Base-by-base conservation (phyloP, 2,797 vertebrate species). In the Phataginus tricuspis region DNA sequence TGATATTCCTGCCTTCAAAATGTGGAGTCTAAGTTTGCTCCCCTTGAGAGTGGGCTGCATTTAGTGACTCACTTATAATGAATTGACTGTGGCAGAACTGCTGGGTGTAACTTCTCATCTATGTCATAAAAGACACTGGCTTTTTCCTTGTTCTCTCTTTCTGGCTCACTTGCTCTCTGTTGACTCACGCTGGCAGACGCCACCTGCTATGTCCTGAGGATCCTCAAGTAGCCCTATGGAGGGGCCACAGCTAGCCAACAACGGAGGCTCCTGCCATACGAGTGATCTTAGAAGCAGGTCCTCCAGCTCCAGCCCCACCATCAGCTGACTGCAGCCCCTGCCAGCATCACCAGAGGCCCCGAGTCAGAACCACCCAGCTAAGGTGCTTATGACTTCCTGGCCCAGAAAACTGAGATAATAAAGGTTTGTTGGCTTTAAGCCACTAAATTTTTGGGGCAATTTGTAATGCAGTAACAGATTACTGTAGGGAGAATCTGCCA, bases 131-230 rank as follows among this genome's bases (percentile, higher is more conserved):
- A 94, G 37, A 25, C 21, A 34, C 2, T 34, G 25, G 6, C 7
- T 42, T 96, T 95, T 85, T 74, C 63, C 59, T 87, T 80, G n/a
- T 49, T 95, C 34, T 83, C n/a, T 96, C 11, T 71, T 8, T n/a
- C 68, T 78, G 51, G 5, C 61, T 90, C 39, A 69, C 59, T 93
- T 8, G 21, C 2, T 92, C 1, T 25, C 63, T 96, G 49, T 88
- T 94, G 78, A 68, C 49, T 92, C 25, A 39, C 4, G 13, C 15
- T 74, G 31, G 27, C 27, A 5, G 5, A 55, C 10, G 61, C 31
- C 11, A 86, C 59, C 19, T 83, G 19, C 53, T 0, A 0, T 51
- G 57, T 88, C 37, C 69, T 82, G 74, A 83, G 39, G 51, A 51
- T 64, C 25, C 51, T 57, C 57, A 31, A 25, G n/a, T 7, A 55